Base-by-base conservation (phyloP, 2,113 vertebrate genomes). In the Vidua chalybeata region DNA sequence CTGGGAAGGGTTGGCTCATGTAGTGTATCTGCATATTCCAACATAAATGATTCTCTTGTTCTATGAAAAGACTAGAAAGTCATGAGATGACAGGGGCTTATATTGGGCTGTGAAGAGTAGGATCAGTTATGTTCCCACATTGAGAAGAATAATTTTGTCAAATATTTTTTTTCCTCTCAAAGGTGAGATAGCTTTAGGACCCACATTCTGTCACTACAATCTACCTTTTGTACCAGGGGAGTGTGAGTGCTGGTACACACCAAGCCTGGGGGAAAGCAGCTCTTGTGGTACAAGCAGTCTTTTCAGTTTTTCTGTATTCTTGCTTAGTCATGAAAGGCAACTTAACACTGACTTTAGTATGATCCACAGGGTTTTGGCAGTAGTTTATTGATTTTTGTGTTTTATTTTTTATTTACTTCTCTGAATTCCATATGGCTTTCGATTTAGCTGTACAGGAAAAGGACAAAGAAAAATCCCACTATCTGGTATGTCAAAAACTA, bases 371-470 rank as follows among this genome's bases (percentile, higher is more conserved):
- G 85, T 90, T 96, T 96, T 95, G 88, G 79, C 92, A 92, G 93
- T 33, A 84, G 83, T 68, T 59, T 96, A 89, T 96, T 94, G 95
- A 94, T 95, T 95, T 94, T 86, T 88, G 49, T 96, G 88, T 86
- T 95, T 96, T 96, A 93, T 92, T 96, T 96, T 96, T 97, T 96
- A 94, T 95, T 96, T 97, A 92, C 86, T 35, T 86, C 93, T 92
- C 68, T 94, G 56, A 93, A 97, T 97, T 97, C 90, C 90, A 23
- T 43, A 78, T 81, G 86, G 86, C 64, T 96, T 96, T 97, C 2
- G 21, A 95, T 96, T 95, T 92, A 89, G 84, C 92, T 87, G 66
- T 94, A 68, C 52, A 94, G 62, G 49, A 95, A 91, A 93, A 94
- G 62, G 93, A 97, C 89, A 94, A 93, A 94, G 73, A 91, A 87